Evolutionary conservation across 2,113 vertebrate genomes (phyloP), one percentile per base, ranked within the genome.

Genomic region (Syngnathoides biaculeatus): DNA sequence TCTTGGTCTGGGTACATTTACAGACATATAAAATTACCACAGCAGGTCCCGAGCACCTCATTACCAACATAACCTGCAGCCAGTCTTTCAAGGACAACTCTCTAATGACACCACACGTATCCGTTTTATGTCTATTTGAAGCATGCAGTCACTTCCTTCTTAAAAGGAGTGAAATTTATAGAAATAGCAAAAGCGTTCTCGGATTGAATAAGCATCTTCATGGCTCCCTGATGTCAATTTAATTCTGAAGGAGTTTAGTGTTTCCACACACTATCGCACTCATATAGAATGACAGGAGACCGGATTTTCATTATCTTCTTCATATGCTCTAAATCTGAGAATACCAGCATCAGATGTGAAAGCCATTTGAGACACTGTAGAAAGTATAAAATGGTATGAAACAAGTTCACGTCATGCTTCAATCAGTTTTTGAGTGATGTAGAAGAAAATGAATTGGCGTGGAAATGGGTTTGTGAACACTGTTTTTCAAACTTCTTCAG

Each of bases 1-100:
- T 79, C 79, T 79, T 76, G 75, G 82, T 89, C 85, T 83, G 72
- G 74, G 72, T 87, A 76, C 84, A 87, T 86, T 88, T 90, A 79
- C 85, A 89, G 86, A 84, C 62, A 71, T 88, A 88, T 88, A 87
- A 83, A 84, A 85, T 90, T 79, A 90, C 83, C 68, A 78, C 77
- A 72, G 70, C 79, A 89, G 72, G 80, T 76, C 76, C 64, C 71
- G 68, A 81, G 80, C 86, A 86, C 77, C 83, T 91, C 88, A 90
- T 91, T 89, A 90, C 84, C 88, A 90, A 78, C 84, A 87, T 85
- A 86, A 90, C 89, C 86, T 87, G 79, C 82, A 89, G 87, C 82
- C 84, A 86, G 81, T 68, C 84, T 87, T 84, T 90, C 86, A 92
- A 91, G 89, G 88, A 89, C 86, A 83, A 82, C 68, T 81, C 78